phyloP scores from a whole-genome alignment of 1,140 invertebrate species.

The Sminthurides bifidus region DNA sequence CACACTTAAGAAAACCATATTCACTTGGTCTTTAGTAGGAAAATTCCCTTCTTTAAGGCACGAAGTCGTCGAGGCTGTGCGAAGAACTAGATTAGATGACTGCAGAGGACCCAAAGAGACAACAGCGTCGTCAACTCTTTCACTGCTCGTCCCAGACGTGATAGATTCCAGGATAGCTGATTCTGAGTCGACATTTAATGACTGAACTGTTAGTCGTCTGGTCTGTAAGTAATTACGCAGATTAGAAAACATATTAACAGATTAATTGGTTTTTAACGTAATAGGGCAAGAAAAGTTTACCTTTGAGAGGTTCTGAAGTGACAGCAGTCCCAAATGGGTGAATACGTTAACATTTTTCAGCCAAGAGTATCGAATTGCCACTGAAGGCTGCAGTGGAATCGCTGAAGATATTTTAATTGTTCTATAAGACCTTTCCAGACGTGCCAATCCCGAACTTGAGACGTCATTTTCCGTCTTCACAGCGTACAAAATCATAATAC shows the following conservation, averaged over 20 bases:
- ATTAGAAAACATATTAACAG: too few species aligned
- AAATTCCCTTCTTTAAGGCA: neutral
- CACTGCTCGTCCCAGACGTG: neutral
- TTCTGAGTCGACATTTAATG: neutral
- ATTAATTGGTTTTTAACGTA: too few species aligned
- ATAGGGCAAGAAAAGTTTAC: too few species aligned
- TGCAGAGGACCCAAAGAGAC: neutral
- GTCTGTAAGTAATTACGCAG: neutral
- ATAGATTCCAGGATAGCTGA: neutral
- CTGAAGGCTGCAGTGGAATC: conserved; percentile 12
- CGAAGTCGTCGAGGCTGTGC: neutral
- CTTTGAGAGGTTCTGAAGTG: conserved; percentile 21
- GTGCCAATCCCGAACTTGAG: conserved; percentile 3
- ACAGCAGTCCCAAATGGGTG: conserved; percentile 11
- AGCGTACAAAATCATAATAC: conserved; percentile 22
- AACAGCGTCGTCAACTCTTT: neutral
- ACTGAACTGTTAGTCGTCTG: neutral
- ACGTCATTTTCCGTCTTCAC: neutral
- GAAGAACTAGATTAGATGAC: neutral
- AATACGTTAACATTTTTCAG: conserved; percentile 15
- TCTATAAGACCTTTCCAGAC: conserved; percentile 1
- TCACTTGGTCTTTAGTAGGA: neutral
- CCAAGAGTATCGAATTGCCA: conserved; percentile 17
- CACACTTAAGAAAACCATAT: neutral
- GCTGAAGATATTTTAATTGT: conserved; percentile 21